Percentiles rank a stretch among this genome's conserved stretches.
phyloP scores from a whole-genome alignment of 2,113 vertebrate species.

The Ceyx melanurus region DNA sequence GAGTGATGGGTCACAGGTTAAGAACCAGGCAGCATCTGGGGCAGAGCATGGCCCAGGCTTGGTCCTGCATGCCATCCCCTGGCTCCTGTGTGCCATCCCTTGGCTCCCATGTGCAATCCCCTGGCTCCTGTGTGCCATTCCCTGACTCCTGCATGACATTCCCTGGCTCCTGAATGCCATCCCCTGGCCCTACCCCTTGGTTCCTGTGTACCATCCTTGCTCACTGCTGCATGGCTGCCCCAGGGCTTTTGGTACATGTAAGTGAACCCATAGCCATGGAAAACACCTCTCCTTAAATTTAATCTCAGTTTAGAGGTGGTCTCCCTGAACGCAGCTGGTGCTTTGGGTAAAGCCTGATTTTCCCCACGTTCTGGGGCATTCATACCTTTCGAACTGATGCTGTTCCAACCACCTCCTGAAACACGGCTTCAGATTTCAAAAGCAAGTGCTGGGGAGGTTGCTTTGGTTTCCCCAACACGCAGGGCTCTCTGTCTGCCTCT shows the following conservation, averaged over 20 bases:
- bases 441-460: background rate
- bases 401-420: background rate
- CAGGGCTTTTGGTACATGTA: background rate
- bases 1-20: background rate
- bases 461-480: background rate
- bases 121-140: background rate
- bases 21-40: background rate
- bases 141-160: background rate
- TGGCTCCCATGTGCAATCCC: too few relatives aligned
- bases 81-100: background rate
- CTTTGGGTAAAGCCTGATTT: background rate
- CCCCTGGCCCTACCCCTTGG: too few relatives aligned
- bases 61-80: background rate
- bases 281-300: background rate
- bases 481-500: background rate
- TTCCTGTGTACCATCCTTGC: background rate
- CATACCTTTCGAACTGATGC: background rate
- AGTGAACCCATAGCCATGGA: background rate
- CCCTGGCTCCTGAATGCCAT: background rate
- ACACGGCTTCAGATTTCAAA: background rate
- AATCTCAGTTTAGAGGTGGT: background rate
- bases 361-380: background rate
- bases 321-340: background rate
- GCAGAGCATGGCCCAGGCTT: background rate
- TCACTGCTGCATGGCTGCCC: background rate